Conservation (phyloP, 1,140 invertebrate genomes). For the Aphelinus atriplicis region DNA sequence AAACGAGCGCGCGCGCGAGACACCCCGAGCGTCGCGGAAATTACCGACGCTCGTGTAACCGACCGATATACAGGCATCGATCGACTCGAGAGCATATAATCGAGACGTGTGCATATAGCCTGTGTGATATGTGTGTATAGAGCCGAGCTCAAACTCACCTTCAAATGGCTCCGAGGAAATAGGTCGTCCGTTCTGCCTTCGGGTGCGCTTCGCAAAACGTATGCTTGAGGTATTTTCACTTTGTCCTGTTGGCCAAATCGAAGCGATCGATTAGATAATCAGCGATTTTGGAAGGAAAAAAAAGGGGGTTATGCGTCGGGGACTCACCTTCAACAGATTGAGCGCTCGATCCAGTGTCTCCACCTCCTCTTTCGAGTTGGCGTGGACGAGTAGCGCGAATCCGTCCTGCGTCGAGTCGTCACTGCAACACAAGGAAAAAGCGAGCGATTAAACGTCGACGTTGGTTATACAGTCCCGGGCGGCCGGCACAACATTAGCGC, state of each 20-base stretch:
- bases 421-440: constrained; percentile 44
- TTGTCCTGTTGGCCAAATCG: constrained; percentile 43
- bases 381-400: constrained; percentile 54
- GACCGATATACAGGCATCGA: background rate
- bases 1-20: background rate
- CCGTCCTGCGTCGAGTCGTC: constrained; percentile 52
- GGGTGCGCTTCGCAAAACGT: constrained; percentile 45
- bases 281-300: no score
- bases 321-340: constrained; percentile 50
- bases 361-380: constrained; percentile 46
- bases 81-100: background rate
- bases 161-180: constrained; percentile 53
- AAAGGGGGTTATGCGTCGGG: no score
- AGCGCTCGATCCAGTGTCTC: constrained; percentile 56
- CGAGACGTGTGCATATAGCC: background rate
- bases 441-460: no score
- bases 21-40: background rate
- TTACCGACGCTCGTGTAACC: no score
- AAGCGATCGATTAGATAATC: no score
- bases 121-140: background rate
- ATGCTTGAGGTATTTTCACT: constrained; percentile 47
- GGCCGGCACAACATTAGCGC: no score
- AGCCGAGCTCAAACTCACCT: constrained; percentile 46
- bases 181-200: constrained; percentile 45
- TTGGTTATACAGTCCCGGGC: no score